Conservation (phyloP, 2,888 invertebrate species). For the Carpatolechia fugitivella region DNA sequence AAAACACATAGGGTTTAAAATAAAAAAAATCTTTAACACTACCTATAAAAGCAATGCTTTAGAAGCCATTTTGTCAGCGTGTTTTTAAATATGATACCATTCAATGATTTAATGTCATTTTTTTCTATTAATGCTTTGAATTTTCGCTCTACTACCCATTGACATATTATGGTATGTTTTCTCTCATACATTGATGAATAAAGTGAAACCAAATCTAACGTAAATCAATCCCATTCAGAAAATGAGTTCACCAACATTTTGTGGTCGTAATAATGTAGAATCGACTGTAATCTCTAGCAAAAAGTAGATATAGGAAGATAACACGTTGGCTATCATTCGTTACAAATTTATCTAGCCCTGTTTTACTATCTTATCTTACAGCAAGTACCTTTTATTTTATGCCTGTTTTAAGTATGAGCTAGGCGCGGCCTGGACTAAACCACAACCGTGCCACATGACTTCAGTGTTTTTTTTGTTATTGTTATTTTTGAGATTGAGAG, state of each 20-base stretch:
- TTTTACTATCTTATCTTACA: constrained; percentile 72
- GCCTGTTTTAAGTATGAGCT: constrained; percentile 39
- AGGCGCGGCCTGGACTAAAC: constrained; percentile 40
- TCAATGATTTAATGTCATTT: no score
- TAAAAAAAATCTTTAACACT: no score
- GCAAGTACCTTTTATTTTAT: constrained; percentile 66
- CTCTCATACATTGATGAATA: no score
- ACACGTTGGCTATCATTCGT: constrained; percentile 53
- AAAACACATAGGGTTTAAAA: no score
- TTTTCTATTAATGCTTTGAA: no score
- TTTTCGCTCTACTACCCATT: no score
- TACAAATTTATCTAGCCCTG: constrained; percentile 77
- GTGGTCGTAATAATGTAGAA: constrained; percentile 50
- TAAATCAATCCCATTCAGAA: background rate
- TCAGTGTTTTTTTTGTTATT: background rate
- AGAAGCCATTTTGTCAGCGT: no score
- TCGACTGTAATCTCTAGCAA: constrained; percentile 62
- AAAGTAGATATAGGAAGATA: constrained; percentile 55
- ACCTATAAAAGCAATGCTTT: no score
- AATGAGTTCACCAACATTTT: constrained; percentile 24
- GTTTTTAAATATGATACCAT: no score
- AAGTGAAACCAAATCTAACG: no score
- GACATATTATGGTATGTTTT: no score
- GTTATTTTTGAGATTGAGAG: background rate
- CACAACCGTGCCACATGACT: background rate